Conservation (phyloP, 2,888 invertebrate genomes). For the Trichogramma evanescens region DNA sequence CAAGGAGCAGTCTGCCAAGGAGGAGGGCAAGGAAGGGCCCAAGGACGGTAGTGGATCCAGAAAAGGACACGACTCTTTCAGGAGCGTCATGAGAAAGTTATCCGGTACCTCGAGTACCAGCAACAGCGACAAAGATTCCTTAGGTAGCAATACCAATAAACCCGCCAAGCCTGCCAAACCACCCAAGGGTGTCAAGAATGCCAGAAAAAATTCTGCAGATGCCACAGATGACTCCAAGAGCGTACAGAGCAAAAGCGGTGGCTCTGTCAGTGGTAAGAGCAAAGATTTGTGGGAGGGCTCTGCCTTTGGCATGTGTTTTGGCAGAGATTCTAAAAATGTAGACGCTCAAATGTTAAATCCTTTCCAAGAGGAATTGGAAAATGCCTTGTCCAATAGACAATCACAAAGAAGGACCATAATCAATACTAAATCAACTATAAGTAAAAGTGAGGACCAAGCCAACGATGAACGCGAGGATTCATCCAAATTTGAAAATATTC, state of each 20-base stretch:
- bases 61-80: constrained; percentile 27
- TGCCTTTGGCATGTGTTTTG: constrained; percentile 27
- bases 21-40: constrained; percentile 7
- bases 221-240: constrained; percentile 21
- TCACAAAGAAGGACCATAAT: constrained; percentile 2
- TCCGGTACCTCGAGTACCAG: constrained; percentile 23
- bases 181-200: constrained; percentile 24
- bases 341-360: constrained; percentile 29
- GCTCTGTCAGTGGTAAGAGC: constrained; percentile 13
- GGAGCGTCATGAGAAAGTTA: constrained; percentile 27
- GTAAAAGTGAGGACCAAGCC: constrained; percentile 15
- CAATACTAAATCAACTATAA: neutral
- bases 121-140: neutral
- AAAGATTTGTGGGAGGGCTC: constrained; percentile 24
- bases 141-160: constrained; percentile 10
- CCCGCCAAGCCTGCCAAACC: constrained; percentile 17
- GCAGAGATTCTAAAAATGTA: constrained; percentile 25
- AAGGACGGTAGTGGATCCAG: neutral
- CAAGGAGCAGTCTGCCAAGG: neutral
- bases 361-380: constrained; percentile 33
- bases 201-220: constrained; percentile 29
- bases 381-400: constrained; percentile 22
- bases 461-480: constrained; percentile 6
- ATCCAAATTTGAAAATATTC: constrained; percentile 17
- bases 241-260: constrained; percentile 2